phyloP scores from a whole-genome alignment of 2,113 vertebrate genomes.

The Tachysurus fulvidraco region DNA sequence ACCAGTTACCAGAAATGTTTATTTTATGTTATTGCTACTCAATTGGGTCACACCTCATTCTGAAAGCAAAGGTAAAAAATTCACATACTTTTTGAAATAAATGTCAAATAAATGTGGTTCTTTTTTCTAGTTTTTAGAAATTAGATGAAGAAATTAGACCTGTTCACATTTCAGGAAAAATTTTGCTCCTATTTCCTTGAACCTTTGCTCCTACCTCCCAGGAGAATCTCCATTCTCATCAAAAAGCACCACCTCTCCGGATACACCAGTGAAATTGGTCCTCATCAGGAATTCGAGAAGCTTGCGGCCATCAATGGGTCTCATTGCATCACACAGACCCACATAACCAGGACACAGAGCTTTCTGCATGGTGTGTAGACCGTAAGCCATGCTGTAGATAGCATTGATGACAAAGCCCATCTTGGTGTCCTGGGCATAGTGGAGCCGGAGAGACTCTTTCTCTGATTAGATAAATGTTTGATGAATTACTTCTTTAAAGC shows the following conservation, averaged over 20 bases:
- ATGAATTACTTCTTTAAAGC: background rate
- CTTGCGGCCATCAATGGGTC: constrained; percentile 90
- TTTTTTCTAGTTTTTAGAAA: background rate
- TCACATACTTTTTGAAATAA: too few relatives aligned
- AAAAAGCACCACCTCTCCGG: constrained; percentile 90
- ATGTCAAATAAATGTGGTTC: background rate
- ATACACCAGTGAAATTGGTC: constrained; percentile 93
- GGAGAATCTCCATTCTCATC: constrained; percentile 97
- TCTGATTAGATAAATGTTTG: constrained; percentile 68
- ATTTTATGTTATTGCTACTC: background rate
- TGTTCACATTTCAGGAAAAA: background rate
- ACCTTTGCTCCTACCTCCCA: constrained; percentile 79
- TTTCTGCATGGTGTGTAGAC: constrained; percentile 94
- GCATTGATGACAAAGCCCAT: constrained; percentile 99
- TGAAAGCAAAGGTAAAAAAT: too few relatives aligned
- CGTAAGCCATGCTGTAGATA: constrained; percentile 96
- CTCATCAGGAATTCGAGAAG: constrained; percentile 95
- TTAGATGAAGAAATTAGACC: background rate
- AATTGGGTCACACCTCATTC: too few relatives aligned
- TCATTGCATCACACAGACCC: constrained; percentile 91
- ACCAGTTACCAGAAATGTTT: background rate
- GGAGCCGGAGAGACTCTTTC: constrained; percentile 85
- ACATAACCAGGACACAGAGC: constrained; percentile 83
- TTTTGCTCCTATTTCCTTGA: background rate
- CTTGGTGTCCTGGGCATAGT: constrained; percentile 96